These are phyloP conservation scores for Lutra lutra DNA, from an alignment of 2,797 vertebrate species.

Conservation along the genomic window DNA sequence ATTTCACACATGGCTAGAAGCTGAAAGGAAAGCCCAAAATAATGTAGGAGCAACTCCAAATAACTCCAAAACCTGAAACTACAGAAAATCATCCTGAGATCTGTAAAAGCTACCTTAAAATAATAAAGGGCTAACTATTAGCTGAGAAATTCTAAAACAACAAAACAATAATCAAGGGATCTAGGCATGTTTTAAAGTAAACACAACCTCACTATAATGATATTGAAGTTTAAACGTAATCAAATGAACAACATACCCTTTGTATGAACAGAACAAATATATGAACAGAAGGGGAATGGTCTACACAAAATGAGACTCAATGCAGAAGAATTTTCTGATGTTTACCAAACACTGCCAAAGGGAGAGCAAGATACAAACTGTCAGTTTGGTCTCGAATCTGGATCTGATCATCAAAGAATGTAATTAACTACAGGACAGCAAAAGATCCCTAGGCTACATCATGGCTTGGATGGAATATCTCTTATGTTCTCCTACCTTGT, in stretches of 20 bases:
- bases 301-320: background rate
- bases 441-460: background rate
- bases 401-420: background rate
- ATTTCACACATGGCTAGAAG: background rate
- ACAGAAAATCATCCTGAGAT: background rate
- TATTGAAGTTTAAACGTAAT: background rate
- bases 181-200: background rate
- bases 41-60: background rate
- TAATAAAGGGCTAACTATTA: background rate
- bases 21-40: background rate
- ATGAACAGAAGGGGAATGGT: background rate
- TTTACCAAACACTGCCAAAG: background rate
- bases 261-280: background rate
- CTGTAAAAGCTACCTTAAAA: conserved; percentile 15
- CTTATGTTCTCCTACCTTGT: background rate
- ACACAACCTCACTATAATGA: background rate
- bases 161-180: background rate
- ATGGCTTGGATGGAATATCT: background rate
- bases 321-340: background rate
- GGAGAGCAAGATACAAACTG: background rate
- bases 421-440: background rate
- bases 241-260: background rate
- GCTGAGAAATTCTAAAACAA: conserved; percentile 27
- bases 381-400: background rate
- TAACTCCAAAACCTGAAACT: background rate